Conservation (phyloP, 64 coral and sea anemone species). For the Exaiptasia diaphana region DNA sequence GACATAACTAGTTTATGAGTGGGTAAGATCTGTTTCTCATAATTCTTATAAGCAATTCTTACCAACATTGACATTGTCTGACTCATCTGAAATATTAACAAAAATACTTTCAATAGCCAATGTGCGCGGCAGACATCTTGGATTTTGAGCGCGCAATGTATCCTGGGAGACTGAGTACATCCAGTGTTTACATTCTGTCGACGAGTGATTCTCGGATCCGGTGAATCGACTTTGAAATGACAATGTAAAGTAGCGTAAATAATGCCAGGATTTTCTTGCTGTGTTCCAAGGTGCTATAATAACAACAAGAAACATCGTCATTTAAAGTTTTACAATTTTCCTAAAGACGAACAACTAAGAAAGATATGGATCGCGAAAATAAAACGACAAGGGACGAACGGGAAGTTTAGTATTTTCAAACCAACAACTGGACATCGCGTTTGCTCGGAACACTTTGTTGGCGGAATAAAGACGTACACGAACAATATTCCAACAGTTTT, state of each 20-base stretch:
- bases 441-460: constrained; percentile 23
- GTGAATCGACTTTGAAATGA: background rate
- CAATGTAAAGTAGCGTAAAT: background rate
- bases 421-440: constrained; percentile 18
- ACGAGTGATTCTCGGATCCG: too few species aligned
- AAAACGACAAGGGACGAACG: background rate
- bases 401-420: background rate
- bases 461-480: constrained; percentile 46
- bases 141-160: background rate
- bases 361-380: background rate
- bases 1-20: too few species aligned
- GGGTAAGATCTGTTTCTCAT: too few species aligned
- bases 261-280: constrained; percentile 20
- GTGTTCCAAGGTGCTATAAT: constrained; percentile 1
- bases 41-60: too few species aligned
- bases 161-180: background rate
- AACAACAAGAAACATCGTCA: background rate
- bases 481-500: constrained; percentile 30
- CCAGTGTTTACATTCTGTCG: background rate
- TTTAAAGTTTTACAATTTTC: background rate
- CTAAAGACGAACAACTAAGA: background rate
- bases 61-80: too few species aligned
- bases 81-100: too few species aligned
- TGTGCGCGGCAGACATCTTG: background rate
- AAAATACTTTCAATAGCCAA: background rate